Base-by-base conservation (phyloP, 2,113 vertebrate species). In the Pseudorectes ferrugineus region DNA sequence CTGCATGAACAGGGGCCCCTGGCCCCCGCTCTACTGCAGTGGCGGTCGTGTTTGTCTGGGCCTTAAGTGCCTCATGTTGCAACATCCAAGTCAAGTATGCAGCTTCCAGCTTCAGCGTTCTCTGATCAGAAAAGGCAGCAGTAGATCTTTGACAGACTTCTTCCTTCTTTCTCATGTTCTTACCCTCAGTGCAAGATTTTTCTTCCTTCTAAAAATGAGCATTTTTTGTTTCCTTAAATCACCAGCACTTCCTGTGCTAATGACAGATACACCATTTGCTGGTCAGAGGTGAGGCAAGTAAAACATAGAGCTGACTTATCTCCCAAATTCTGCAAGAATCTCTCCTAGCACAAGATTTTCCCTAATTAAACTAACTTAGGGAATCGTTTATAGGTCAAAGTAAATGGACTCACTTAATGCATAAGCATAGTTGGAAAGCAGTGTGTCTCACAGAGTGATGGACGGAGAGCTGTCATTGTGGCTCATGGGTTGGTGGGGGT, bases 21-120 rank as follows among this genome's bases (percentile, higher is more conserved):
- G 2, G 48, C 24, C 25, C 48, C 26, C 0, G 0, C 52, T 66
- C 9, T 26, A 51, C 43, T 71, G 1, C 17, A 6, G 43, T 2
- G 36, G 22, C 26, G 2, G 1, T 5, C 22, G 6, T 23, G 29
- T 57, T 28, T 9, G 11, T 10, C 29, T 10, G 46, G 45, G 42
- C 21, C 14, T 52, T 5, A 2, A 51, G 26, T 8, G 40, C 33
- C 45, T 28, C 12, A 0, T 8, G 16, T 15, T 24, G 38, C 38
- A 54, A 29, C 0, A 4, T 20, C 28, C 15, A 24, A 25, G 14
- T 43, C 46, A 10, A 25, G 19, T 6, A 4, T 9, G 5, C 17
- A 20, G 35, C 61, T 61, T 62, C 51, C 12, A 35, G 57, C 14
- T n/a, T 31, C 3, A 1, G 5, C 35, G 51, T 55, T 35, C 66